Percentiles rank a stretch among this genome's conserved stretches.
phyloP scores from a whole-genome alignment of 2,113 vertebrate species.

The Gavia stellata region DNA sequence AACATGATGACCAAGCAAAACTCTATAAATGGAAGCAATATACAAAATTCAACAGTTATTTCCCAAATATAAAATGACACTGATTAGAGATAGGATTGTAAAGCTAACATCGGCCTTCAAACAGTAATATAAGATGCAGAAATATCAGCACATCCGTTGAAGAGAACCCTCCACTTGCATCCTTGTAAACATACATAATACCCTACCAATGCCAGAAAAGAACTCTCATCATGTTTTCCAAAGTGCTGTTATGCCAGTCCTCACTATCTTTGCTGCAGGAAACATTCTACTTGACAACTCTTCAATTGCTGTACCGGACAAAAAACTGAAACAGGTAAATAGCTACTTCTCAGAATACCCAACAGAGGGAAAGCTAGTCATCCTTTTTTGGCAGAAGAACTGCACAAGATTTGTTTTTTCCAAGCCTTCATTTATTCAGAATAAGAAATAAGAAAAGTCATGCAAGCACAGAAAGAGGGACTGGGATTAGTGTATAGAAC shows the following conservation, averaged over 20 bases:
- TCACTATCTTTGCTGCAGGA: not conserved
- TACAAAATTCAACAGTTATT: not conserved
- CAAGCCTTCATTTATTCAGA: not conserved
- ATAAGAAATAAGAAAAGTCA: not conserved
- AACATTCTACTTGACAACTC: not conserved
- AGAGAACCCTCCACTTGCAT: not conserved
- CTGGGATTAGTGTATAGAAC: not conserved
- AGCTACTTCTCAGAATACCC: not conserved
- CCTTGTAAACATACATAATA: not conserved
- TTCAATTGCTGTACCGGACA: not conserved
- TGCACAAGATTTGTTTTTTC: not conserved
- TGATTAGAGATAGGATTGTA: not conserved
- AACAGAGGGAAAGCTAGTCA: not conserved
- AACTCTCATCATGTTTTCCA: not conserved
- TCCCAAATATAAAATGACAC: not conserved
- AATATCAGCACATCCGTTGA: not conserved
- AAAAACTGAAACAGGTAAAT: not conserved
- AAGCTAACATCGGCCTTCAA: not conserved
- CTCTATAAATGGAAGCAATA: constrained; percentile 59
- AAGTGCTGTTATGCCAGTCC: not conserved
- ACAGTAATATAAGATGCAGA: not conserved
- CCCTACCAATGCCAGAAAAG: not conserved
- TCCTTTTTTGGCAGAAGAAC: not conserved
- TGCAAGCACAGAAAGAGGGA: not conserved
- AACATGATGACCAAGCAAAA: constrained; percentile 97